Evolutionary conservation across 2,888 invertebrate species (phyloP).

Genomic region (Trichogramma evanescens): DNA sequence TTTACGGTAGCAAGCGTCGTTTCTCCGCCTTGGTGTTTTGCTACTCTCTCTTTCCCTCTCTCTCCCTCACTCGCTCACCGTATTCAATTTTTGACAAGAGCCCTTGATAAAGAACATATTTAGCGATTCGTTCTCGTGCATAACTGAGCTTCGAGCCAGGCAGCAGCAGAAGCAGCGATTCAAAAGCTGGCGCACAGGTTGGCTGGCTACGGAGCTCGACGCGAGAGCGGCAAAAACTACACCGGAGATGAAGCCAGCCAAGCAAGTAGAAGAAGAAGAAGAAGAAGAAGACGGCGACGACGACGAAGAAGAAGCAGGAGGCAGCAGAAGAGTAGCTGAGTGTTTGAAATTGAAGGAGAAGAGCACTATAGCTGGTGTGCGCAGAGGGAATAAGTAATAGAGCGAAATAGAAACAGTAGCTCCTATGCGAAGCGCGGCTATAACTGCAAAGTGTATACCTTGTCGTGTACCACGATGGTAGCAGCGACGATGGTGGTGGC

Average conservation of each 20-base stretch:
- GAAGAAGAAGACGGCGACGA: neutral
- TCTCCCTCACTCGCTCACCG: too few relatives aligned
- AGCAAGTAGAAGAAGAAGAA: neutral
- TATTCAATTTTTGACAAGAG: neutral
- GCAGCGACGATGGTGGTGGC: too few relatives aligned
- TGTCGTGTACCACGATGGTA: too few relatives aligned
- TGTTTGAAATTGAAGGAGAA: slow-evolving; percentile 16
- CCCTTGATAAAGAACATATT: slow-evolving; percentile 3
- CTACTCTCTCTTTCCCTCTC: too few relatives aligned
- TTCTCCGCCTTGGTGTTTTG: too few relatives aligned
- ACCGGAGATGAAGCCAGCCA: slow-evolving; percentile 1
- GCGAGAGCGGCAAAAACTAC: neutral
- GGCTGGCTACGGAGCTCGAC: too few relatives aligned
- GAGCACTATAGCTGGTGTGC: neutral
- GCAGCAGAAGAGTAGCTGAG: slow-evolving; percentile 6
- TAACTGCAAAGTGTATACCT: too few relatives aligned
- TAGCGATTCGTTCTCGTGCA: slow-evolving; percentile 2
- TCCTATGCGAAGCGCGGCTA: too few relatives aligned
- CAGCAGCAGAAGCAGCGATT: neutral
- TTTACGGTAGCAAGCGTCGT: too few relatives aligned
- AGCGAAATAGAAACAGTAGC: neutral
- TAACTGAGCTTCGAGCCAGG: neutral
- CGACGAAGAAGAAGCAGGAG: slow-evolving; percentile 10
- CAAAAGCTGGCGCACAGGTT: slow-evolving; percentile 7
- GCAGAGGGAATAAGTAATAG: slow-evolving; percentile 16